Evolutionary conservation across 2,797 vertebrate genomes (phyloP), one percentile per base, ranked within the genome.

Genomic region (Diplodus puntazzo): DNA sequence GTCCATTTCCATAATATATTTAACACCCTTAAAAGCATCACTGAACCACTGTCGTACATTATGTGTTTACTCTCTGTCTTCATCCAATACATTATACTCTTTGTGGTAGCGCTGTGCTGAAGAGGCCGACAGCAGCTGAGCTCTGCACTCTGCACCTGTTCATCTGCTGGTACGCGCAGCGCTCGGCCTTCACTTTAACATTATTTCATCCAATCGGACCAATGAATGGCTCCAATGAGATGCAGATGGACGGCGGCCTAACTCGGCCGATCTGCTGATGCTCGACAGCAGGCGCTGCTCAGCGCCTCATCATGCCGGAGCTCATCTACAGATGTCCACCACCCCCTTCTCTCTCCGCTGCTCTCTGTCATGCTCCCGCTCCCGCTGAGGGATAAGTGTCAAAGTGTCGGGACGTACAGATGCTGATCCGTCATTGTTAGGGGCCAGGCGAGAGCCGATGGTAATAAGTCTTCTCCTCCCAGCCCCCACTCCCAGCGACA

Each of bases 351-450:
- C 63, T 45, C 60, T 20, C 61, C 39, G 18, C 10, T n/a, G 65
- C 77, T 42, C 25, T 64, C 63, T 5, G 18, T 42, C n/a, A 18
- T 11, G 60, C 30, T 58, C 55, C 13, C 83, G 72, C 61, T 65
- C 86, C 77, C 50, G 54, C 66, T 50, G 81, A 68, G 85, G 84
- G 83, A 90, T 89, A 83, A 92, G 80, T 92, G 87, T 91, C 85
- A 88, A 77, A 81, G 73, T 80, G 87, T 84, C 27, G 75, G 85
- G 85, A 87, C 86, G 81, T 94, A 78, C 93, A 95, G 91, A 95
- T 95, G 93, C 92, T 81, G 86, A 90, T 93, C 87, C 30, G 69
- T 92, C 93, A 94, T 94, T 94, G 92, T 95, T 93, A 75, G 49
- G 63, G 63, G 83, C 77, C 81, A 82, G 77, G 81, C 82, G 46